Evolutionary conservation across 2,888 invertebrate species (phyloP), one percentile per base, ranked within the genome.

Genomic region (Mesodorylaimus sp.): DNA sequence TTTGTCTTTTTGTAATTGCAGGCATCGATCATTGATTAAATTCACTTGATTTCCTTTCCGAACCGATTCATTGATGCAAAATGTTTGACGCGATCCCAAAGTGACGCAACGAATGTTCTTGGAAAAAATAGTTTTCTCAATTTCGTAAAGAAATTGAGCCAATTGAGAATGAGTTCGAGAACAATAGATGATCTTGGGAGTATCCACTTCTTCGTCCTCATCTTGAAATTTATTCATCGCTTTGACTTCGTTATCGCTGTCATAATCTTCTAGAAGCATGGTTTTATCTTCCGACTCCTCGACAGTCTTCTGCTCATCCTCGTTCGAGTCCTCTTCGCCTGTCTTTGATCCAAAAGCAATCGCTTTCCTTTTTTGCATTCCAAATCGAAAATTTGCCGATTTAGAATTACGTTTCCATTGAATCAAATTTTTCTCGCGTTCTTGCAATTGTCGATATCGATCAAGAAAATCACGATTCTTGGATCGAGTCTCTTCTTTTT

Each of bases 151-250:
- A 69, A 97, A 85, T 68, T 97, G 97, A 0, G 85, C 77, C 38
- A 97, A 69, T 66, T 97, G 95, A 1, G 95, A 91, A 69, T 97
- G 95, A 3, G 97, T 97, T 60, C 97, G 76, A 55, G 89, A 91
- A 66, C 88, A 87, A 67, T 86, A 93, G 63, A 80, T 86, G 54
- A 97, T 21, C 44, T 39, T 39, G 7, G n/a, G 13, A 19, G 21
- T 21, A 21, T 39, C 10, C 10, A 39, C 7, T 42, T 50, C 50
- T 19, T 42, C 52, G 54, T 47, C 54, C 53, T 29, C 48, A 41
- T 29, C 43, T 46, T 26, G 45, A 45, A 3, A 29, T 26, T 23
- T 42, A 41, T 25, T 16, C 16, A 10, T 42, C 0, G 64, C 53
- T 1, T 65, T 54, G 45, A 63, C 56, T n/a, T 59, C 59, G 27